Evolutionary conservation across 2,797 vertebrate species (phyloP).

Genomic region (Spatula clypeata): DNA sequence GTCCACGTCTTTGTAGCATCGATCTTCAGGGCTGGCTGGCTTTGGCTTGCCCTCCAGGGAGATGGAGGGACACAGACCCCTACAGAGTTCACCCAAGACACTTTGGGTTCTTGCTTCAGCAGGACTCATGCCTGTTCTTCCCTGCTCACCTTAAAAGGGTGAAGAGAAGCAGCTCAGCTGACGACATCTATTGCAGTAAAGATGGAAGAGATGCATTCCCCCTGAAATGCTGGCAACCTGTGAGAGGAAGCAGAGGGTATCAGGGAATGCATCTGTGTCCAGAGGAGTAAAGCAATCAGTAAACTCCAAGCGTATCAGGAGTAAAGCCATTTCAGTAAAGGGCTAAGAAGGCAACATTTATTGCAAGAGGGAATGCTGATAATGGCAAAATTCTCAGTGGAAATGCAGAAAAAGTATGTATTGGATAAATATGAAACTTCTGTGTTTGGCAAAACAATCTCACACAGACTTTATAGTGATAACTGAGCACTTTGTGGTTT

Average conservation of each 20-base stretch:
- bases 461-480: not conserved
- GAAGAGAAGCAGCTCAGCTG: not conserved
- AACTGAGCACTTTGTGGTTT: not conserved
- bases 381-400: not conserved
- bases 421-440: not conserved
- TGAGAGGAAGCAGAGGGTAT: not conserved
- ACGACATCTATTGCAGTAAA: not conserved
- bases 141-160: not conserved
- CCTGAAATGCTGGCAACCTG: not conserved
- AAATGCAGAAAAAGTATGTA: slow-evolving; percentile 4
- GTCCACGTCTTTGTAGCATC: fast-evolving
- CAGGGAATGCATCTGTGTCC: not conserved
- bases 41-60: not conserved
- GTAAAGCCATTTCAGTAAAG: not conserved
- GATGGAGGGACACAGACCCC: not conserved
- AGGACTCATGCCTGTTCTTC: not conserved
- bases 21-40: not conserved
- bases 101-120: not conserved
- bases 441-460: not conserved
- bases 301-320: not conserved
- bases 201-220: not conserved
- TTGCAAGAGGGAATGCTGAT: not conserved
- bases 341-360: not conserved
- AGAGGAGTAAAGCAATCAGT: not conserved
- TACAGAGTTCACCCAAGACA: not conserved